Evolutionary conservation across 1,140 invertebrate genomes (phyloP), one percentile per base, ranked within the genome.

Genomic region (Drosophila paulistorum): DNA sequence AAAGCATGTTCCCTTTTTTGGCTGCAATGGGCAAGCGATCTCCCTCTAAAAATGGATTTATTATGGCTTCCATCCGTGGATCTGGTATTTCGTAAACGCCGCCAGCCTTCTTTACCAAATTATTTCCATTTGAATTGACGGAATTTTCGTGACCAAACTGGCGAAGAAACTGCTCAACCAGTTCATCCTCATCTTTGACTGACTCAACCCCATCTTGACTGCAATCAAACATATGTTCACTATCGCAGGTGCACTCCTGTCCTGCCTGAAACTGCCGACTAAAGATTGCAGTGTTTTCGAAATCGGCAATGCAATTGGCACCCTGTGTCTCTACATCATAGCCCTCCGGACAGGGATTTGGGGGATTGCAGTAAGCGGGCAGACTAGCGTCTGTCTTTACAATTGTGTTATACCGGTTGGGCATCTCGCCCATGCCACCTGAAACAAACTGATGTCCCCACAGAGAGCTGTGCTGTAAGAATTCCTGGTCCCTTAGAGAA

Each of bases 301-400:
- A 99, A 42, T 97, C 95, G 58, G 95, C 96, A 68, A 98, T 94
- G 91, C 99, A 99, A 77, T 98, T 80, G 14, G 76, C 83, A 96
- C 68, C 84, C 59, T 93, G 99, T 96, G 64, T 95, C 94, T 81
- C 94, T 96, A 70, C 30, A 94, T 95, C 95, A 77, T 96, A 97
- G 73, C 96, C 96, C 73, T 97, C 94, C 0, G 98, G 99, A 85
- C 99, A 99, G 0, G 99, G 99, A 93, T 99, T 99, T 6, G 98
- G 98, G 1, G 99, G 99, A 91, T 99, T 99, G 92, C 99, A 99
- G 93, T 99, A 99, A 30, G 99, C 98, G 0, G 99, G 99, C 9
- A 99, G 93, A 26, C 96, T 95, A 11, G 96, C 96, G 86, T 99
- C 98, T 1, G 96, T 95, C 93, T 99, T 99, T 3, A 98, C 95